These are phyloP conservation scores for Zingel zingel DNA, from an alignment of 2,113 vertebrate genomes.

Conservation along the genomic window DNA sequence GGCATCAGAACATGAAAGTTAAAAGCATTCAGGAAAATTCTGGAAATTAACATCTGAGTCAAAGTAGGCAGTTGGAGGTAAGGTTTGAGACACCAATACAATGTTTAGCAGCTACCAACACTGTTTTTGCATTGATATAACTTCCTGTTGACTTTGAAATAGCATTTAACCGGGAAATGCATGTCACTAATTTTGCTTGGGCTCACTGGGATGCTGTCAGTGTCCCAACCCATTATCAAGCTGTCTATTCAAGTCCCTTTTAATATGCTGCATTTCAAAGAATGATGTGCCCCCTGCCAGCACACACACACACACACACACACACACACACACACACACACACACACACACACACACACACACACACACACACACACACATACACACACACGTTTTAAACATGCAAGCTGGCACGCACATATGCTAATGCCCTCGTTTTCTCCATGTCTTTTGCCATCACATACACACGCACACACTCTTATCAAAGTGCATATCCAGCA, in stretches of 20 bases:
- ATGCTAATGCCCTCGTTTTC: constrained; percentile 46
- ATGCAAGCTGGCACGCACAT: constrained; percentile 14
- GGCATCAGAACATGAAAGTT: neutral
- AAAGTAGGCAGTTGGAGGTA: neutral
- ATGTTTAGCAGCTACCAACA: neutral
- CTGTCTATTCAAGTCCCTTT: constrained; percentile 11
- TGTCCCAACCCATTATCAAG: constrained; percentile 14
- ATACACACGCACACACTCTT: constrained; percentile 11
- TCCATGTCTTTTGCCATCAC: constrained; percentile 11
- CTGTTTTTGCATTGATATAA: neutral
- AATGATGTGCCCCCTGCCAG: constrained; percentile 22
- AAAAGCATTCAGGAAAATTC: neutral
- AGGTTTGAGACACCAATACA: neutral
- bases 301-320: neutral
- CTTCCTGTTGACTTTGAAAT: constrained; percentile 17
- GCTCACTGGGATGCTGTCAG: neutral
- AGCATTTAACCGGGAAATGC: constrained; percentile 18
- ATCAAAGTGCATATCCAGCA: constrained; percentile 60
- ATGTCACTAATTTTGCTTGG: constrained; percentile 7
- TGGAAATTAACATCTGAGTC: constrained; percentile 4
- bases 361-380: constrained; percentile 6
- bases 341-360: constrained; percentile 4
- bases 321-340: constrained; percentile 3
- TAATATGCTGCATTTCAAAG: constrained; percentile 6
- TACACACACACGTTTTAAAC: constrained; percentile 14